Conservation (phyloP, 2,797 vertebrate genomes). For the Luscinia luscinia region DNA sequence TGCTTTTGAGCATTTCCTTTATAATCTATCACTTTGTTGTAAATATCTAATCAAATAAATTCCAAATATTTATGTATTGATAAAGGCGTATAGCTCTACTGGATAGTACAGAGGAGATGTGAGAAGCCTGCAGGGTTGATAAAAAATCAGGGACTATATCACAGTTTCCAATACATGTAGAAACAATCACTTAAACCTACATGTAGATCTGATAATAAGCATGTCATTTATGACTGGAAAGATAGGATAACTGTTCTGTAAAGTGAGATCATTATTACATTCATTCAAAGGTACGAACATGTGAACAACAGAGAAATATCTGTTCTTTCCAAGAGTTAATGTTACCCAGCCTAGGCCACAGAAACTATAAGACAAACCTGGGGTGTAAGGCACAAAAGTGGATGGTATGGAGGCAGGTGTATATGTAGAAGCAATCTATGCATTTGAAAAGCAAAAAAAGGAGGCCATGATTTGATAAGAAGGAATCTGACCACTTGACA, state of each 20-base stretch:
- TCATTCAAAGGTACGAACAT: background rate
- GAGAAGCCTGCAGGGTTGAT: background rate
- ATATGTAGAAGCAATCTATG: background rate
- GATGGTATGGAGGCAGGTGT: background rate
- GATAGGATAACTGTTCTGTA: background rate
- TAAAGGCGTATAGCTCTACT: background rate
- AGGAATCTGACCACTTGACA: background rate
- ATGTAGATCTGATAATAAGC: background rate
- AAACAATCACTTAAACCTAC: background rate
- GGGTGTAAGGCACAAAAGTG: background rate
- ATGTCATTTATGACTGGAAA: background rate
- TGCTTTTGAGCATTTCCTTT: background rate
- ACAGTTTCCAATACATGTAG: background rate
- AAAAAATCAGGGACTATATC: background rate
- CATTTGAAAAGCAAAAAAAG: background rate
- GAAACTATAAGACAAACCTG: background rate
- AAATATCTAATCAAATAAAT: background rate
- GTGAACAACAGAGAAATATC: background rate
- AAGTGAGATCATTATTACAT: background rate
- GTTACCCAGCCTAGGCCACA: background rate
- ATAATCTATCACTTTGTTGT: background rate
- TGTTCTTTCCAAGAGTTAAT: background rate
- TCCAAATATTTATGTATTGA: background rate
- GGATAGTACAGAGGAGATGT: background rate
- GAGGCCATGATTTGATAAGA: background rate